Evolutionary conservation across 2,888 invertebrate genomes (phyloP).

Genomic region (Drosophila buzzatii): DNA sequence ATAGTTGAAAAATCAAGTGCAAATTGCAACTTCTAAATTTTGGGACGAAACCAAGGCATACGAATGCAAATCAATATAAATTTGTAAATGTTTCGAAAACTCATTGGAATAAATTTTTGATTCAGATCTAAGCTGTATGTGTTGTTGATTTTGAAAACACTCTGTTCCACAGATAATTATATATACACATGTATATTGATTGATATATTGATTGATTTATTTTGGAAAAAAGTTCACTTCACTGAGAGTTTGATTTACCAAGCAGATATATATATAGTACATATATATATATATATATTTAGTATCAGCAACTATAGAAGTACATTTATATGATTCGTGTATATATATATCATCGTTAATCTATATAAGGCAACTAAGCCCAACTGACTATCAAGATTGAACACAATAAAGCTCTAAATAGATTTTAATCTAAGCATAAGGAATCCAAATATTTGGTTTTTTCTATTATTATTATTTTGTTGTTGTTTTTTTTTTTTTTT

Average conservation of each 20-base stretch:
- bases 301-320: constrained; percentile 37
- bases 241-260: constrained; percentile 43
- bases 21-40: not conserved
- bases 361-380: constrained; percentile 19
- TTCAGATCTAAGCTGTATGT: not conserved
- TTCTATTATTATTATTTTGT: too few species aligned
- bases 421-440: constrained; percentile 35
- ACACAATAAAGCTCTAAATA: constrained; percentile 76
- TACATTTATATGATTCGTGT: constrained; percentile 34
- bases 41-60: not conserved
- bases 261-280: constrained; percentile 29
- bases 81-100: not conserved
- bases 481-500: not conserved
- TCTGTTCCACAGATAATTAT: not conserved
- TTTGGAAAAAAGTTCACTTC: constrained; percentile 15
- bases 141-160: not conserved
- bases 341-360: constrained; percentile 41
- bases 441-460: constrained; percentile 10
- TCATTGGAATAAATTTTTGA: not conserved
- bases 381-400: constrained; percentile 55
- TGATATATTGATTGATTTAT: constrained; percentile 1
- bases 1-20: not conserved
- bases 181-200: too few species aligned
- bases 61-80: not conserved
- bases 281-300: constrained; percentile 5